Evolutionary conservation across 2,888 invertebrate species (phyloP), one percentile per base, ranked within the genome.

Genomic region (Chaitophorus viminalis): DNA sequence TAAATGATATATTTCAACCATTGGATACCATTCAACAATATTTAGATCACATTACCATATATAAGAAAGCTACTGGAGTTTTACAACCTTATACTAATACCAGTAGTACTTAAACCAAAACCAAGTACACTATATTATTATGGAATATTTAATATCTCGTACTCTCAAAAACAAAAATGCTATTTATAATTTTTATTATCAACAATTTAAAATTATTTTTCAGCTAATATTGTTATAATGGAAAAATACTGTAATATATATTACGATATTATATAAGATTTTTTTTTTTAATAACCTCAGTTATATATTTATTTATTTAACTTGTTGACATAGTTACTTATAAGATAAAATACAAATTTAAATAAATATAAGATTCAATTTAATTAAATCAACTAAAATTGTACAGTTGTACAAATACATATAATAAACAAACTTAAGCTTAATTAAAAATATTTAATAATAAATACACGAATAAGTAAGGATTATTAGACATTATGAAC

Each of bases 11-110:
- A 86, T 98, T 97, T 92, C 95, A 96, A 52, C 97, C 98, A 0
- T 95, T 97, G 90, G 98, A 98, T 91, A 98, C 98, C 0, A 95
- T 98, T 89, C 96, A 97, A 90, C 98, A 98, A 91, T 98, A 98
- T 91, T 93, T 98, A 91, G 98, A 98, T 92, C 97, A 98, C 91
- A 98, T 98, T 91, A 96, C 95, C 89, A 94, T 95, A 88, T 97
- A 96, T 90, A 94, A 97, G 88, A 98, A 98, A 91, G 93, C 94
- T n/a, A 90, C 90, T 25, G 89, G 89, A 79, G 88, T 90, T 83
- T 76, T 90, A 79, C 89, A 89, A 82, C 89, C 87, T 68, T 87
- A 75, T 60, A 87, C 65, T 65, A 86, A 75, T 65, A 86, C 70
- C 29, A 87, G 75, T 70, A 81, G 17, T 46, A 75, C 87, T 60